These are phyloP conservation scores for Desoria tigrina DNA, from an alignment of 2,888 invertebrate species.

Conservation along the genomic window DNA sequence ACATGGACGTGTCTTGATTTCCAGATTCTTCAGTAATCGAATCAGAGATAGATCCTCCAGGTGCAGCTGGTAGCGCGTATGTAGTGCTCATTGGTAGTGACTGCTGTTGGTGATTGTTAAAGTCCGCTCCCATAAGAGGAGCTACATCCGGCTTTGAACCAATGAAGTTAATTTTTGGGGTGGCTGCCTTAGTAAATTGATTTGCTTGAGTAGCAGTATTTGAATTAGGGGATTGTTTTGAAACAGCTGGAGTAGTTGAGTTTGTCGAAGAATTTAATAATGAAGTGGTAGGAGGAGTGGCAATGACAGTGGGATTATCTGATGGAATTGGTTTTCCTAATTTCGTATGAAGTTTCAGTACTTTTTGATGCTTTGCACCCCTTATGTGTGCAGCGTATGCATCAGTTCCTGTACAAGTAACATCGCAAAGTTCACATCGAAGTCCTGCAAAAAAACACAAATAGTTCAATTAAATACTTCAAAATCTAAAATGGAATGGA, in stretches of 20 bases:
- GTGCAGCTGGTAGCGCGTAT: slow-evolving; percentile 14
- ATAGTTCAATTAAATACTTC: too few relatives aligned
- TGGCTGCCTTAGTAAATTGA: slow-evolving; percentile 51
- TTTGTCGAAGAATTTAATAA: slow-evolving; percentile 45
- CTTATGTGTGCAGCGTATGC: slow-evolving; percentile 97
- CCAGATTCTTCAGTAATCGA: slow-evolving; percentile 24
- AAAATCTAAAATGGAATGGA: too few relatives aligned
- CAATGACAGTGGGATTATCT: slow-evolving; percentile 85
- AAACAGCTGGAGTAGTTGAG: not conserved
- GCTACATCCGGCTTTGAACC: slow-evolving; percentile 60
- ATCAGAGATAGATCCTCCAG: slow-evolving; percentile 11
- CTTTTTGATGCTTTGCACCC: slow-evolving; percentile 97
- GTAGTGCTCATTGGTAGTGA: slow-evolving; percentile 18
- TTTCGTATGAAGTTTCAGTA: slow-evolving; percentile 90
- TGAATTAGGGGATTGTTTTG: slow-evolving; percentile 41
- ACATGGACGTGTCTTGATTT: slow-evolving; percentile 20
- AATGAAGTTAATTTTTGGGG: slow-evolving; percentile 83
- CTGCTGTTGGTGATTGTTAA: not conserved
- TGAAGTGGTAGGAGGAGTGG: slow-evolving; percentile 55
- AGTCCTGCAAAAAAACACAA: too few relatives aligned
- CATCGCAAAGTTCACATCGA: slow-evolving; percentile 96
- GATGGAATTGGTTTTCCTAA: slow-evolving; percentile 97
- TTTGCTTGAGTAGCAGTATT: slow-evolving; percentile 53
- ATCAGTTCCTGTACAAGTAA: slow-evolving; percentile 97
- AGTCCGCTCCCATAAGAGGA: not conserved